These are phyloP conservation scores for Streptopelia turtur DNA, from an alignment of 2,797 vertebrate genomes.

Conservation along the genomic window DNA sequence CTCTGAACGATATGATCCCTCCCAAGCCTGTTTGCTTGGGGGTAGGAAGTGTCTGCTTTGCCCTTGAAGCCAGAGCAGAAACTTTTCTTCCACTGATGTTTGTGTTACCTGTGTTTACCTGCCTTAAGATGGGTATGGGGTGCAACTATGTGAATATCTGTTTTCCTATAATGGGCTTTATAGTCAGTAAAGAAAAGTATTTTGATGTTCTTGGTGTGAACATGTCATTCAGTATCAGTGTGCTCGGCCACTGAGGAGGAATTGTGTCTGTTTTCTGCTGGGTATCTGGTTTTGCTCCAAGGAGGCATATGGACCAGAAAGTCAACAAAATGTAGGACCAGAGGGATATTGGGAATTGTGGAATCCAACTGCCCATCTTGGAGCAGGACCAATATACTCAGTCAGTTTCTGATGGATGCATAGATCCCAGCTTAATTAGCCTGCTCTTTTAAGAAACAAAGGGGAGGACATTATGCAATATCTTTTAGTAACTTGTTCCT, in stretches of 20 bases:
- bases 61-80: not conserved
- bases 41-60: not conserved
- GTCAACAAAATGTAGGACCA: not conserved
- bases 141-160: rapidly evolving
- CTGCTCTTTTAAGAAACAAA: not conserved
- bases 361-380: not conserved
- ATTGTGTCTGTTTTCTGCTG: not conserved
- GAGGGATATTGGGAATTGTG: not conserved
- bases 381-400: not conserved
- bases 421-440: not conserved
- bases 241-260: rapidly evolving
- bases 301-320: not conserved
- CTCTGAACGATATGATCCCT: not conserved
- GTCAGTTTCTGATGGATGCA: not conserved
- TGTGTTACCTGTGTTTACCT: not conserved
- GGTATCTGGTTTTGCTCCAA: not conserved
- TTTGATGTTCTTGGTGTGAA: not conserved
- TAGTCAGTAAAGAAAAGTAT: not conserved
- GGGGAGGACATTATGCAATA: not conserved
- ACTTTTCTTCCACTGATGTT: not conserved
- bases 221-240: not conserved
- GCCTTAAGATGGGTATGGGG: not conserved
- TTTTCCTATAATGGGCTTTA: not conserved
- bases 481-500: not conserved
- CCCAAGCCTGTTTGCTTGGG: not conserved